phyloP scores from a whole-genome alignment of 2,888 invertebrate species.

The Apamea epomidion region DNA sequence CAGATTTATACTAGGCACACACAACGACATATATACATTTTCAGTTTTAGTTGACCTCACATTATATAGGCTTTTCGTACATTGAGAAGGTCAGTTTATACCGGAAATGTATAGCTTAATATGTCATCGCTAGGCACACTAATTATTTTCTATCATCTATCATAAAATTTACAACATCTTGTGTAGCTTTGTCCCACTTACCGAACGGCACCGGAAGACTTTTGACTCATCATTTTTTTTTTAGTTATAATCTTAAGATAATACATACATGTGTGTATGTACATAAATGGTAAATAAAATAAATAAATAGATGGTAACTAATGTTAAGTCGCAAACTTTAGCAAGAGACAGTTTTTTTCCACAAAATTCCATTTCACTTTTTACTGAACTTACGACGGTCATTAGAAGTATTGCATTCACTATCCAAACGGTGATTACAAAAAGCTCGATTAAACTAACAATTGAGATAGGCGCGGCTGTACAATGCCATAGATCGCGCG shows the following conservation, averaged over 20 bases:
- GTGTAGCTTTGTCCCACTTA: no score
- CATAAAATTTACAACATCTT: not conserved
- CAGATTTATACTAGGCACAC: not conserved
- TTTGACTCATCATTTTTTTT: not conserved
- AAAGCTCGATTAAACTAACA: slow-evolving; percentile 89
- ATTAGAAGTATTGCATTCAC: slow-evolving; percentile 77
- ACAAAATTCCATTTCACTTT: slow-evolving; percentile 73
- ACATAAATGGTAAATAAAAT: no score
- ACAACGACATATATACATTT: no score
- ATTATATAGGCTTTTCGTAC: not conserved
- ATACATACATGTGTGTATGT: no score
- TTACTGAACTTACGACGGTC: slow-evolving; percentile 70
- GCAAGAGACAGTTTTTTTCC: slow-evolving; percentile 50
- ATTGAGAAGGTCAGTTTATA: not conserved
- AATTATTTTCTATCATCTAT: not conserved
- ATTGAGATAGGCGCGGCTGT: slow-evolving; percentile 82
- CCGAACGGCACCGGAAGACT: not conserved
- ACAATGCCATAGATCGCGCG: slow-evolving; percentile 87
- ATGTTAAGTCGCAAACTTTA: slow-evolving; percentile 42
- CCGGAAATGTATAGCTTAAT: not conserved
- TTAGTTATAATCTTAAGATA: not conserved
- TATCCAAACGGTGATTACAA: slow-evolving; percentile 82
- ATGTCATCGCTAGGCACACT: no score
- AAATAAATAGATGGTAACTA: not conserved
- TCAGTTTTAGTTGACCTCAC: not conserved